Conservation (phyloP, 2,797 vertebrate species). For the Galaxias olidus region DNA sequence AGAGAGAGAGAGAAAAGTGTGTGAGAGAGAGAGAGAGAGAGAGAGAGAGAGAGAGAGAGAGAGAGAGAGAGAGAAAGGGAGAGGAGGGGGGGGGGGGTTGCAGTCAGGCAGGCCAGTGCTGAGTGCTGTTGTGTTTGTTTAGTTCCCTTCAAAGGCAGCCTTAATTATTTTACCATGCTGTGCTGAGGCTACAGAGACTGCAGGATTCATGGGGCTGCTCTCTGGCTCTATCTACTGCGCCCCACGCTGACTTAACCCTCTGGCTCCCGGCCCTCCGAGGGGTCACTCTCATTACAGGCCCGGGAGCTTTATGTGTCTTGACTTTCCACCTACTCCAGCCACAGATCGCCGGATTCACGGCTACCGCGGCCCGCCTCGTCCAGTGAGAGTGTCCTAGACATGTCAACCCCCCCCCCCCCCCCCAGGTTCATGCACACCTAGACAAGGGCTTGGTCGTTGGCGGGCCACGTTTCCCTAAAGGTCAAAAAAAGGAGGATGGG, state of each 20-base stretch:
- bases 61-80: slow-evolving; percentile 1
- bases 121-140: slow-evolving; percentile 81
- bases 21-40: slow-evolving; percentile 42
- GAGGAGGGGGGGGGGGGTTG: slow-evolving; percentile 25
- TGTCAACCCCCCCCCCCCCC: no score
- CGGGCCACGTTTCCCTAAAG: no score
- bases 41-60: slow-evolving; percentile 10
- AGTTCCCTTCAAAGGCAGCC: slow-evolving; percentile 78
- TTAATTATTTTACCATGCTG: slow-evolving; percentile 84
- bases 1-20: slow-evolving; percentile 54
- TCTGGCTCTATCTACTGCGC: slow-evolving; percentile 62
- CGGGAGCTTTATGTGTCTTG: slow-evolving; percentile 27
- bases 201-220: slow-evolving; percentile 66
- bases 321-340: no score
- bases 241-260: slow-evolving; percentile 59
- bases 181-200: slow-evolving; percentile 54
- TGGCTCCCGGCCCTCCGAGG: neutral
- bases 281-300: neutral
- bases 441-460: no score
- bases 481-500: no score
- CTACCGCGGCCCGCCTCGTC: no score
- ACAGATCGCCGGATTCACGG: no score
- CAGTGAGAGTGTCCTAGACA: no score
- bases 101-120: slow-evolving; percentile 58
- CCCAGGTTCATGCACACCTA: no score